A percentile compares a stretch with the other conserved stretches of the same genome.
phyloP scores from a whole-genome alignment of 2,888 invertebrate species.

The Gastrophysa polygoni region DNA sequence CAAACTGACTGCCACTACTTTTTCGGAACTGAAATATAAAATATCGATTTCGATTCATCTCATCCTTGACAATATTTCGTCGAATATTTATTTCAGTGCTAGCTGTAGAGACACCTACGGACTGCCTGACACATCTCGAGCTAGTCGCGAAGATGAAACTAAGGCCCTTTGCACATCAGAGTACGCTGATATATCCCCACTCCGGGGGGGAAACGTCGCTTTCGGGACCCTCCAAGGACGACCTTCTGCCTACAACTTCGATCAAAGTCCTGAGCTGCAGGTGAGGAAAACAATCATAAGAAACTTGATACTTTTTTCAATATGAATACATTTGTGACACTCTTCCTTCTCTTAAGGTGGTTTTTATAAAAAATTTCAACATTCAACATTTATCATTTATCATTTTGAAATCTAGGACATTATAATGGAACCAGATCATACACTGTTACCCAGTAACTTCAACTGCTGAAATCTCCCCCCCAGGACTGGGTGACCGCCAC shows the following conservation, averaged over 20 bases:
- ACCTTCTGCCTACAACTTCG: constrained; percentile 91
- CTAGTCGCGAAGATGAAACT: constrained; percentile 80
- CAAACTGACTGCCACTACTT: too few relatives aligned
- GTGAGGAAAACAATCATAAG: constrained; percentile 60
- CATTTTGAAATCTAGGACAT: too few relatives aligned
- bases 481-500: constrained; percentile 98
- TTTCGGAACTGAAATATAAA: too few relatives aligned
- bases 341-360: too few relatives aligned
- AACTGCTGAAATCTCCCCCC: background rate
- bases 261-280: constrained; percentile 87
- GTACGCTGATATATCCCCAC: constrained; percentile 95
- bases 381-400: too few relatives aligned
- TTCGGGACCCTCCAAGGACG: constrained; percentile 95
- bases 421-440: too few relatives aligned
- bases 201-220: constrained; percentile 93
- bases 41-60: too few relatives aligned
- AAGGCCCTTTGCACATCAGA: constrained; percentile 96
- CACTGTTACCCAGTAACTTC: too few relatives aligned
- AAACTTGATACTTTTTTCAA: too few relatives aligned
- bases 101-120: constrained; percentile 92
- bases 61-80: background rate
- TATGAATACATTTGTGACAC: too few relatives aligned
- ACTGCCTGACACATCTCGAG: constrained; percentile 72
- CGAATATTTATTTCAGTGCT: constrained; percentile 64
- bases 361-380: too few relatives aligned